Conservation (phyloP, 2,888 invertebrate species). For the Acanthosoma haemorrhoidale region DNA sequence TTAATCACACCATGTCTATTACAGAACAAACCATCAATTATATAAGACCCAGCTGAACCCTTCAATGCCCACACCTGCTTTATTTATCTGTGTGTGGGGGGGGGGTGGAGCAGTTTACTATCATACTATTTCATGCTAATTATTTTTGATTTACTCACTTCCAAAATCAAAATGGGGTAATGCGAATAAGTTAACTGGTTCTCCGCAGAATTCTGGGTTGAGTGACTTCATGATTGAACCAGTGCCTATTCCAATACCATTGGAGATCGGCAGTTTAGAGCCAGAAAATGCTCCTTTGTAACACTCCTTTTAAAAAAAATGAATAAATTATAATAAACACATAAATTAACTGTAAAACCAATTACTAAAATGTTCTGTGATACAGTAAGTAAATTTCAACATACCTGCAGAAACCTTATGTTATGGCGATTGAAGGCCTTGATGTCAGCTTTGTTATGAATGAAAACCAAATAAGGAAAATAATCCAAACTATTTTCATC, state of each 20-base stretch:
- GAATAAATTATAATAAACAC: not conserved
- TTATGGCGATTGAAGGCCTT: constrained; percentile 63
- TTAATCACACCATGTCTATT: no score
- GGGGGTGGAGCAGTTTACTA: not conserved
- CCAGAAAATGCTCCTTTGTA: constrained; percentile 56
- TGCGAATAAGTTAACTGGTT: constrained; percentile 63
- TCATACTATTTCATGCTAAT: no score
- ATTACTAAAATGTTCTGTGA: not conserved
- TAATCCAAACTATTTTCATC: constrained; percentile 67
- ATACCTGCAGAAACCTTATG: constrained; percentile 57
- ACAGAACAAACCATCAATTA: no score
- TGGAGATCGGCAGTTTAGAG: constrained; percentile 60
- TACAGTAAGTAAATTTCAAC: constrained; percentile 2
- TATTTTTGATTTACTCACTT: no score
- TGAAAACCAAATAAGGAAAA: constrained; percentile 74
- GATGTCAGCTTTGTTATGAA: constrained; percentile 73
- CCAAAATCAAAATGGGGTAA: constrained; percentile 54
- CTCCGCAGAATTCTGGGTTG: constrained; percentile 51
- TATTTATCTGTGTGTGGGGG: no score
- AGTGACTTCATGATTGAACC: constrained; percentile 51
- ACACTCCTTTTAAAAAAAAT: constrained; percentile 45
- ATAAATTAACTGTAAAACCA: not conserved
- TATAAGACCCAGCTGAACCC: no score
- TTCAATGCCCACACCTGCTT: no score
- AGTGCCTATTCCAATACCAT: constrained; percentile 59